A percentile compares a stretch with the other conserved stretches of the same genome.
Conservation (phyloP, 2,888 invertebrate species). For the Macropis europaea region DNA sequence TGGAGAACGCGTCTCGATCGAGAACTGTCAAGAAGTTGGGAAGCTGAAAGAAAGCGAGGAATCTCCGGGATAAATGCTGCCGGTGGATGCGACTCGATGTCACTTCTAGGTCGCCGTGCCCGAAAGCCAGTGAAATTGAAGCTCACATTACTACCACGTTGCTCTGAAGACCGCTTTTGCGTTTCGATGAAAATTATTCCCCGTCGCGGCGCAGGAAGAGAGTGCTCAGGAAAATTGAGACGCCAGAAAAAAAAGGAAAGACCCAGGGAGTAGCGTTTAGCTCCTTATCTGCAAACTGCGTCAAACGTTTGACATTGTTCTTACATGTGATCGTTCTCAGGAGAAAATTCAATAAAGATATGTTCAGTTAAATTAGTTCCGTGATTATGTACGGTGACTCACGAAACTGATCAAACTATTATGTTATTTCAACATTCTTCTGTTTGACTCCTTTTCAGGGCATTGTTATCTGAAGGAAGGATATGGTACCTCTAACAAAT, state of each 20-base stretch:
- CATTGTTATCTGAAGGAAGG: too few relatives aligned
- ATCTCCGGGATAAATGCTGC: slow-evolving; percentile 59
- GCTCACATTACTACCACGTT: slow-evolving; percentile 12
- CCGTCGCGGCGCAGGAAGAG: not conserved
- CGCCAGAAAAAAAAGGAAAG: not conserved
- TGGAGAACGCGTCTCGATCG: slow-evolving; percentile 52
- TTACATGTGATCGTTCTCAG: too few relatives aligned
- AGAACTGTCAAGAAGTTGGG: slow-evolving; percentile 57
- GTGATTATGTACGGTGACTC: too few relatives aligned
- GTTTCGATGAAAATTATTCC: slow-evolving; percentile 62
- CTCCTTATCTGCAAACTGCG: slow-evolving; percentile 33
- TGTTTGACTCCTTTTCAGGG: too few relatives aligned
- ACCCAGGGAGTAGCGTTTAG: too few relatives aligned
- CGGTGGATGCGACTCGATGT: slow-evolving; percentile 54
- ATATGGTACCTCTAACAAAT: too few relatives aligned
- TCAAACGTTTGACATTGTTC: too few relatives aligned
- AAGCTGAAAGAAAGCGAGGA: slow-evolving; percentile 42
- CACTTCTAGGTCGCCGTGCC: slow-evolving; percentile 61
- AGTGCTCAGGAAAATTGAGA: not conserved
- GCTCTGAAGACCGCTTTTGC: slow-evolving; percentile 30
- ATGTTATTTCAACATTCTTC: too few relatives aligned
- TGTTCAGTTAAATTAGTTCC: too few relatives aligned
- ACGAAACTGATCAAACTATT: too few relatives aligned
- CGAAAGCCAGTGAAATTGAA: slow-evolving; percentile 65
- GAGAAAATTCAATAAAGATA: too few relatives aligned